Evolutionary conservation across 2,888 invertebrate genomes (phyloP).

Genomic region (Sialis fuliginosa): DNA sequence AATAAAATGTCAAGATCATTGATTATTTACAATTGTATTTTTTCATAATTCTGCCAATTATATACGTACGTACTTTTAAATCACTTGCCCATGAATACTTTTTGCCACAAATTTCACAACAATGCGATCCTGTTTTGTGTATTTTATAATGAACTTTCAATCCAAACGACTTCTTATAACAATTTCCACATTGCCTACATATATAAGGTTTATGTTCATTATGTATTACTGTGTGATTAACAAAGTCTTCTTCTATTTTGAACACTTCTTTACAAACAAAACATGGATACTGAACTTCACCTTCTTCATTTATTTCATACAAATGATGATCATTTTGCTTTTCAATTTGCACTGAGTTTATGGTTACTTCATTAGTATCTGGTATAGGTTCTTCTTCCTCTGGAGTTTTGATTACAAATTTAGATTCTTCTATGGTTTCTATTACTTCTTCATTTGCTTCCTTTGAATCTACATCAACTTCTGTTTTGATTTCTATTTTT

Average conservation of each 20-base stretch:
- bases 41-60: too few species aligned
- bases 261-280: background rate
- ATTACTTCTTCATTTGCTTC: too few species aligned
- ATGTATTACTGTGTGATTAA: background rate
- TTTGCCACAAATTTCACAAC: background rate
- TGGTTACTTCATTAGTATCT: too few species aligned
- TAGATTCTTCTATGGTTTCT: too few species aligned
- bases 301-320: background rate
- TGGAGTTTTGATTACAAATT: too few species aligned
- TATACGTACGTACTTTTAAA: background rate
- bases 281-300: background rate
- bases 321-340: background rate
- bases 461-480: too few species aligned
- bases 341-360: background rate
- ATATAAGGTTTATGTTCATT: background rate
- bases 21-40: too few species aligned
- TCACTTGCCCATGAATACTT: background rate
- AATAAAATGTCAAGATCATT: too few species aligned
- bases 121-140: background rate
- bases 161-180: background rate
- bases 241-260: background rate
- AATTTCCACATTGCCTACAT: background rate
- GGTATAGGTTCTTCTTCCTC: too few species aligned
- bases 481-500: too few species aligned
- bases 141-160: background rate